phyloP scores from a whole-genome alignment of 2,113 vertebrate genomes.

The Forbesichthys agassizii region DNA sequence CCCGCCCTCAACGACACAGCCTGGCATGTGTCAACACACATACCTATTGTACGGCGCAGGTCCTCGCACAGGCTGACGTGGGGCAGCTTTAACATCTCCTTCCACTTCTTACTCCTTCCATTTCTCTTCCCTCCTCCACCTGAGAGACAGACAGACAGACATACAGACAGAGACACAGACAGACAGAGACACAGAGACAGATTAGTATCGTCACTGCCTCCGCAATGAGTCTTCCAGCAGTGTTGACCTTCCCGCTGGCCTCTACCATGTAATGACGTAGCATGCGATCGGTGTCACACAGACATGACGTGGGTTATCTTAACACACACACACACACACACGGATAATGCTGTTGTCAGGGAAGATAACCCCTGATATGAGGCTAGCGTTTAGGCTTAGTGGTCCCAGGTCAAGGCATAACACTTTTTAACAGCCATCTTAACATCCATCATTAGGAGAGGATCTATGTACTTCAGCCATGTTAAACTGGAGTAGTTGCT shows the following conservation, averaged over 20 bases:
- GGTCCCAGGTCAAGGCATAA: slow-evolving; percentile 19
- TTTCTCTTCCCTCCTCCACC: slow-evolving; percentile 84
- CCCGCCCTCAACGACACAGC: slow-evolving; percentile 59
- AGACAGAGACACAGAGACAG: slow-evolving; percentile 13
- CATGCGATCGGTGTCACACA: slow-evolving; percentile 40
- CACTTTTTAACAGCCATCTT: not conserved
- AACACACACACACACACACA: not conserved
- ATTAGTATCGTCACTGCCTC: not conserved
- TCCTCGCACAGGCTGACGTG: slow-evolving; percentile 84
- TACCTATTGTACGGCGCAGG: slow-evolving; percentile 83
- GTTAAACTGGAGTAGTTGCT: no score
- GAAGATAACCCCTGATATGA: slow-evolving; percentile 28
- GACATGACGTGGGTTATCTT: not conserved
- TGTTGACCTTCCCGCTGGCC: slow-evolving; percentile 47
- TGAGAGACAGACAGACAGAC: slow-evolving; percentile 56
- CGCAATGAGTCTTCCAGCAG: not conserved
- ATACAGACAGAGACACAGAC: not conserved
- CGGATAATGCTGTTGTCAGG: not conserved
- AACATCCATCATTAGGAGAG: slow-evolving; percentile 19
- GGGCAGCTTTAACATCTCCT: slow-evolving; percentile 89
- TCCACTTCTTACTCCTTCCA: slow-evolving; percentile 93
- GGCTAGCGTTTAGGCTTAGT: slow-evolving; percentile 7
- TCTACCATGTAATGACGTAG: slow-evolving; percentile 48
- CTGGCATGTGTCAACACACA: slow-evolving; percentile 56
- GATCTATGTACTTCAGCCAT: no score